Evolutionary conservation across 2,797 vertebrate species (phyloP).

Genomic region (Hoplostethus mediterraneus): DNA sequence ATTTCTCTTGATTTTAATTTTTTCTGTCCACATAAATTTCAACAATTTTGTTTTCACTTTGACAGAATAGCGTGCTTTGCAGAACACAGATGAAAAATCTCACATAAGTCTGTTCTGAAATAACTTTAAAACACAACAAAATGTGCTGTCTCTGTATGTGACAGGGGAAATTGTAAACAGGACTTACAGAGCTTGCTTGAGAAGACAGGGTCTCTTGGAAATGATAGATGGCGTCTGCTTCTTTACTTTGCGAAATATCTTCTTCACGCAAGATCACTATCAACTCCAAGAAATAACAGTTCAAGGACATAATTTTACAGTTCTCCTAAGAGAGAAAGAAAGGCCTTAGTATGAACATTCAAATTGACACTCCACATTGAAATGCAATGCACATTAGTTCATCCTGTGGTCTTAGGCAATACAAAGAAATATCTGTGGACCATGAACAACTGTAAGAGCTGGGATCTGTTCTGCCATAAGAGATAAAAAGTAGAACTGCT

Average conservation of each 20-base stretch:
- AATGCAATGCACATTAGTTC: background rate
- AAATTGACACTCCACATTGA: background rate
- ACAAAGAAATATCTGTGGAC: background rate
- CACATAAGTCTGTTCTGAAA: too few relatives aligned
- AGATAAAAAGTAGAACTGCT: background rate
- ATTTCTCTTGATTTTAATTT: too few relatives aligned
- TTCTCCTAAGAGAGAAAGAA: constrained; percentile 50
- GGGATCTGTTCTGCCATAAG: background rate
- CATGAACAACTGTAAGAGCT: background rate
- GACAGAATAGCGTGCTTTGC: too few relatives aligned
- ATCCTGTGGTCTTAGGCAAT: background rate
- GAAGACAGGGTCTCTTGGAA: rapidly evolving
- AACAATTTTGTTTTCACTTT: too few relatives aligned
- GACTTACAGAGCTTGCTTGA: constrained; percentile 40
- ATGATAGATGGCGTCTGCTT: background rate
- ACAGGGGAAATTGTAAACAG: constrained; percentile 4
- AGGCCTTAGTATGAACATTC: constrained; percentile 10
- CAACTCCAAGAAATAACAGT: constrained; percentile 82
- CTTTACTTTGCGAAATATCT: rapidly evolving
- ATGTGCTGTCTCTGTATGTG: background rate
- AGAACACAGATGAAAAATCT: too few relatives aligned
- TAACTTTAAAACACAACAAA: too few relatives aligned
- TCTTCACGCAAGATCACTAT: constrained; percentile 70
- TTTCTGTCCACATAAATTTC: too few relatives aligned
- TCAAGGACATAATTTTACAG: constrained; percentile 61